phyloP scores from a whole-genome alignment of 2,797 vertebrate genomes.

The Sebastolobus alascanus region DNA sequence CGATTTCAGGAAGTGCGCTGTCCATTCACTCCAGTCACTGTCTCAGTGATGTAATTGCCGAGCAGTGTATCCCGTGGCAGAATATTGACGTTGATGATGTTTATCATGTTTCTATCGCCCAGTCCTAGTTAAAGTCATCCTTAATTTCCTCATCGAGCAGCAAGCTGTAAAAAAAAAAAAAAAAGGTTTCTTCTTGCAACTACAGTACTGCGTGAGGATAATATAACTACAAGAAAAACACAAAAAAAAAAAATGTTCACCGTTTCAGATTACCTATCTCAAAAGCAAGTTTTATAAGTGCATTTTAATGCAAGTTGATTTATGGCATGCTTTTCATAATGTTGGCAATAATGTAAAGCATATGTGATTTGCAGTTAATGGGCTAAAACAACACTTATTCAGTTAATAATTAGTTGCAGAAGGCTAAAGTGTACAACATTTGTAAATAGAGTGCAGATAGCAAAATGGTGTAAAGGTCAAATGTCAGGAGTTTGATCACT shows the following conservation, averaged over 20 bases:
- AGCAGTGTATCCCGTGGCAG: background rate
- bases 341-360: background rate
- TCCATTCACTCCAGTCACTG: background rate
- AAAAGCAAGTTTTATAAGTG: too few species aligned
- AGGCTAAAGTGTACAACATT: background rate
- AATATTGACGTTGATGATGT: background rate
- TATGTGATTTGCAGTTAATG: background rate
- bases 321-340: background rate
- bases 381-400: background rate
- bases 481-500: slow-evolving; percentile 22
- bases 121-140: background rate
- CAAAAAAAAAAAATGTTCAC: background rate
- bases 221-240: background rate
- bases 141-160: background rate
- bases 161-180: slow-evolving; percentile 8
- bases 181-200: background rate
- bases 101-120: background rate
- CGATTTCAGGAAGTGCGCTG: background rate
- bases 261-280: background rate
- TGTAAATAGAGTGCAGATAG: background rate
- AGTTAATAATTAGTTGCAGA: background rate
- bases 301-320: background rate
- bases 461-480: slow-evolving; percentile 33
- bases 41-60: background rate
- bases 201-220: background rate